These are phyloP conservation scores for Boleophthalmus pectinirostris DNA, from an alignment of 2,113 vertebrate genomes.

Conservation along the genomic window DNA sequence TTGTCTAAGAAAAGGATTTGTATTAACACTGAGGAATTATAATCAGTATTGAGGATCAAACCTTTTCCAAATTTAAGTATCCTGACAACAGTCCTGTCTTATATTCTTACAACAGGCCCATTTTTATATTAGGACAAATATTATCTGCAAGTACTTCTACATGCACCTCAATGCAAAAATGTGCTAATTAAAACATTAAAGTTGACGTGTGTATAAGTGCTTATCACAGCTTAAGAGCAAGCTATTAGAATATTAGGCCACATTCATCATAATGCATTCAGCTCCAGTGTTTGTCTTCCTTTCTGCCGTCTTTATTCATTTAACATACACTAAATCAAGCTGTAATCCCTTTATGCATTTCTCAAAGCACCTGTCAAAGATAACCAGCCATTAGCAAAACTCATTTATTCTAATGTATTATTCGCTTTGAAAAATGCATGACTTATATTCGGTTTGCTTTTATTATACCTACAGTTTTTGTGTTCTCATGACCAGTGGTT, in stretches of 20 bases:
- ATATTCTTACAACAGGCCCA: too few relatives aligned
- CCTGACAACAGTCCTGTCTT: too few relatives aligned
- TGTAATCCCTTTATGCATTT: not conserved
- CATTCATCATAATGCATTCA: not conserved
- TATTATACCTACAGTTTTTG: not conserved
- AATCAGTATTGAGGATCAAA: too few relatives aligned
- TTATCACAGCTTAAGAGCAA: not conserved
- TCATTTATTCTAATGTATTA: not conserved
- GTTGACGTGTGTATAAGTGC: not conserved
- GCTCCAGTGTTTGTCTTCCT: slow-evolving; percentile 1
- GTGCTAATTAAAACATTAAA: not conserved
- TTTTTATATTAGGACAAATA: too few relatives aligned
- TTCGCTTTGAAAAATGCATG: not conserved
- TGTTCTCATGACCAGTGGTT: not conserved
- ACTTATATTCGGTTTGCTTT: not conserved
- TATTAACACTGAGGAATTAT: too few relatives aligned
- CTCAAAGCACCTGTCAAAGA: slow-evolving; percentile 6
- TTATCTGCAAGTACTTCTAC: too few relatives aligned
- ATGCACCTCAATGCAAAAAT: too few relatives aligned
- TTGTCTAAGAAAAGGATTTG: too few relatives aligned
- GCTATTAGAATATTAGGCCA: not conserved
- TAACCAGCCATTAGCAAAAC: not conserved
- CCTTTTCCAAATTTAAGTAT: too few relatives aligned
- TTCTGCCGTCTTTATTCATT: not conserved
- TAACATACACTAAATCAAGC: not conserved